phyloP scores from a whole-genome alignment of 2,113 vertebrate species.

The Boleophthalmus pectinirostris region DNA sequence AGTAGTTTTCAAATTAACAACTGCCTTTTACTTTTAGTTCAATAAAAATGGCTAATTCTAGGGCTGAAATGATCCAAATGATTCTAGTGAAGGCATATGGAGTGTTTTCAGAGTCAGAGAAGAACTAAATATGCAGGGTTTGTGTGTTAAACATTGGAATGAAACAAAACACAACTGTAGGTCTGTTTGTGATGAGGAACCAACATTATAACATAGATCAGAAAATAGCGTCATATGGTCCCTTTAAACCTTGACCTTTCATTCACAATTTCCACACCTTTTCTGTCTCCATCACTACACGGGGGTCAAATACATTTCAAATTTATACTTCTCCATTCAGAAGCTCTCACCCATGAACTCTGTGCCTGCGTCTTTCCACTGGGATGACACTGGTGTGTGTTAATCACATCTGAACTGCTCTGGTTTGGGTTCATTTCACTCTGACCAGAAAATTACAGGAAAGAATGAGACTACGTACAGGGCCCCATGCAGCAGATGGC shows the following conservation, averaged over 20 bases:
- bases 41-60: too few relatives aligned
- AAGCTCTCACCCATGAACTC: not conserved
- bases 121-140: too few relatives aligned
- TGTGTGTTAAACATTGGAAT: too few relatives aligned
- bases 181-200: too few relatives aligned
- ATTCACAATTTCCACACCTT: not conserved
- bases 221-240: too few relatives aligned
- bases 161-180: too few relatives aligned
- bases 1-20: too few relatives aligned
- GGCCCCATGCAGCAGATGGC: not conserved
- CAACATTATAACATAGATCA: too few relatives aligned
- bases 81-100: too few relatives aligned
- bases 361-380: not conserved
- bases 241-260: not conserved
- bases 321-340: not conserved
- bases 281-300: not conserved
- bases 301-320: not conserved
- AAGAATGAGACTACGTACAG: not conserved
- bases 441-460: constrained; percentile 2
- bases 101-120: too few relatives aligned
- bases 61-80: too few relatives aligned
- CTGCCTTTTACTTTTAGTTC: too few relatives aligned
- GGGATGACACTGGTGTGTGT: not conserved
- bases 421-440: constrained; percentile 1
- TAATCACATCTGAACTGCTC: constrained; percentile 2